Conservation (phyloP, 2,113 vertebrate species). For the Ancistrus triradiatus region DNA sequence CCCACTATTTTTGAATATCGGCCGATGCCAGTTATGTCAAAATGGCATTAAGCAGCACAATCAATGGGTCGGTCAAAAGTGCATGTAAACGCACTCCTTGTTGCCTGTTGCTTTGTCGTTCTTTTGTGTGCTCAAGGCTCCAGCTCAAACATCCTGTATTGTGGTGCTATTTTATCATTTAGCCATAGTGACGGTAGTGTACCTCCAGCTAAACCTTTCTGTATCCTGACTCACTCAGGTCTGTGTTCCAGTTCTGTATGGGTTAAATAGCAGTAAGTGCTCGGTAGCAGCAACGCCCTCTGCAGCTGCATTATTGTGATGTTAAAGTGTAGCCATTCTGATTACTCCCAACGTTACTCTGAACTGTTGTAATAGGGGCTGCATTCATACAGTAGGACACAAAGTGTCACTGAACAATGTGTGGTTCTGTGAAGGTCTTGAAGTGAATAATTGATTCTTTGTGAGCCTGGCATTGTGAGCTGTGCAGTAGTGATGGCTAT, state of each 20-base stretch:
- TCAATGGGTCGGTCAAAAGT: too few relatives aligned
- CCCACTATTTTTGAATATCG: too few relatives aligned
- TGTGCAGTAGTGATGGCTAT: slow-evolving; percentile 16
- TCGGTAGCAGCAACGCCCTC: not conserved
- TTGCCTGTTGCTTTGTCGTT: too few relatives aligned
- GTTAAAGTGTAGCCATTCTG: slow-evolving; percentile 19
- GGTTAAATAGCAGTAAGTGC: slow-evolving; percentile 2
- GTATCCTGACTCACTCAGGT: slow-evolving; percentile 1
- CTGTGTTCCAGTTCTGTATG: not conserved
- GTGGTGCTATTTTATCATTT: too few relatives aligned
- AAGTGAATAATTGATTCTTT: slow-evolving; percentile 17
- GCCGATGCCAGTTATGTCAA: too few relatives aligned
- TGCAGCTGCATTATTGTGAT: slow-evolving; percentile 33
- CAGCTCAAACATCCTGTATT: too few relatives aligned
- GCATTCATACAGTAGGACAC: slow-evolving; percentile 19
- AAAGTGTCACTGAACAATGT: slow-evolving; percentile 35
- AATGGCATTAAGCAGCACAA: too few relatives aligned
- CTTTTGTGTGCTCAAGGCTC: too few relatives aligned
- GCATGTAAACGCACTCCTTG: too few relatives aligned
- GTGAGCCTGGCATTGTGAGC: slow-evolving; percentile 9
- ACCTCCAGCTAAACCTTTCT: too few relatives aligned
- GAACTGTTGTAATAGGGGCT: not conserved
- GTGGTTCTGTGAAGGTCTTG: slow-evolving; percentile 21
- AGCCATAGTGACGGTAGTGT: too few relatives aligned
- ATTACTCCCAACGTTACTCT: not conserved